A percentile compares a stretch with the other conserved stretches of the same genome.
Evolutionary conservation across 2,888 invertebrate species (phyloP).

Genomic region (Euplexia lucipara): DNA sequence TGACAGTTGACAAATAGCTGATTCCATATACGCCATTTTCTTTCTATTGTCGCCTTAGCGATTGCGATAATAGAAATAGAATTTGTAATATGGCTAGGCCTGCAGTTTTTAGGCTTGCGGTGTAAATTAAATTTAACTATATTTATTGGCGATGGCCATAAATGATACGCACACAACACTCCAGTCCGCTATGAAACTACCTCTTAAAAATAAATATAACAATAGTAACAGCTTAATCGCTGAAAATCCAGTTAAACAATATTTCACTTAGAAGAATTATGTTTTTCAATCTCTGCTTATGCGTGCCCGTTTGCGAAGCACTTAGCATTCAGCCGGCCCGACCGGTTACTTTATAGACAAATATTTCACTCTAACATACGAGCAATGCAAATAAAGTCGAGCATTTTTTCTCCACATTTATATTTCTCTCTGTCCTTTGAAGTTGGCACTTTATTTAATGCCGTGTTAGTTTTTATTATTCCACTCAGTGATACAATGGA

Average conservation of each 20-base stretch:
- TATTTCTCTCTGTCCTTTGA: conserved; percentile 69
- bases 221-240: conserved; percentile 45
- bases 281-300: conserved; percentile 72
- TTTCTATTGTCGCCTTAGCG: too few relatives aligned
- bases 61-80: too few relatives aligned
- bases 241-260: conserved; percentile 39
- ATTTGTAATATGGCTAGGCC: too few relatives aligned
- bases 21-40: too few relatives aligned
- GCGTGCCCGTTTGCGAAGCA: conserved; percentile 73
- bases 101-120: too few relatives aligned
- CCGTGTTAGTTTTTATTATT: conserved; percentile 60
- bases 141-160: too few relatives aligned
- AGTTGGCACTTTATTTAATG: conserved; percentile 74
- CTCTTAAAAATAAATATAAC: too few relatives aligned
- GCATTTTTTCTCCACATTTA: conserved; percentile 71
- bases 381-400: conserved; percentile 72
- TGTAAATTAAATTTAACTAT: too few relatives aligned
- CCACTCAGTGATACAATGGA: conserved; percentile 46
- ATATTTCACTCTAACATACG: conserved; percentile 80
- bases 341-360: conserved; percentile 80
- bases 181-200: too few relatives aligned
- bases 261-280: conserved; percentile 64
- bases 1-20: too few relatives aligned
- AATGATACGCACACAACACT: too few relatives aligned
- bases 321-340: conserved; percentile 79